A percentile compares a stretch with the other conserved stretches of the same genome.
Conservation (phyloP, 2,888 invertebrate genomes). For the Drosophila mulleri region DNA sequence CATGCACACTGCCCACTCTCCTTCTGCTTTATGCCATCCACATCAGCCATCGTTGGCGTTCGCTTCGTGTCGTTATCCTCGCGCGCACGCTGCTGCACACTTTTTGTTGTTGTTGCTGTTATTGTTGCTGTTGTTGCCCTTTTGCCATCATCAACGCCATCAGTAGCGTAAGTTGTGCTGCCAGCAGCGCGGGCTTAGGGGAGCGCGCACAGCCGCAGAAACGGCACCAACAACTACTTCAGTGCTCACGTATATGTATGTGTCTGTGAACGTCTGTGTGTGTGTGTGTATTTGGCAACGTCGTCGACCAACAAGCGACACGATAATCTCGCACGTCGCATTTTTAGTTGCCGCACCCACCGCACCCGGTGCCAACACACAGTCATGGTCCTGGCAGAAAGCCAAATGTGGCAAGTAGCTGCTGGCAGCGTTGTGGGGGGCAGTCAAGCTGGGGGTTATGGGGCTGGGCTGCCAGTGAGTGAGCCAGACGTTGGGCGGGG, state of each 20-base stretch:
- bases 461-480: constrained; percentile 38
- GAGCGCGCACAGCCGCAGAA: constrained; percentile 62
- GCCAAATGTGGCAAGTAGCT: constrained; percentile 79
- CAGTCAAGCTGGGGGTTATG: constrained; percentile 27
- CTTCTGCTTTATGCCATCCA: constrained; percentile 28
- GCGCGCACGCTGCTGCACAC: constrained; percentile 74
- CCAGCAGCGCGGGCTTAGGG: constrained; percentile 50
- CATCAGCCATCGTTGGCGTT: constrained; percentile 46
- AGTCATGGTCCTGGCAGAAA: constrained; percentile 70
- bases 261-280: constrained; percentile 21
- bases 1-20: constrained; percentile 26
- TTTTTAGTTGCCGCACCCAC: constrained; percentile 76
- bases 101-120: constrained; percentile 63
- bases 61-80: constrained; percentile 76
- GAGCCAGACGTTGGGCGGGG: constrained; percentile 31
- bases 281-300: constrained; percentile 50
- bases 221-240: constrained; percentile 65
- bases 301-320: constrained; percentile 77
- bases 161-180: constrained; percentile 76
- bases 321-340: constrained; percentile 82
- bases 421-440: constrained; percentile 56
- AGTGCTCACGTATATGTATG: constrained; percentile 11
- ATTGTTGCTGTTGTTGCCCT: constrained; percentile 63
- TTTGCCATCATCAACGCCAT: constrained; percentile 79
- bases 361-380: constrained; percentile 43